Percentiles rank a stretch among this genome's conserved stretches.
phyloP scores from a whole-genome alignment of 1,140 invertebrate genomes.

The Metaphire vulgaris region DNA sequence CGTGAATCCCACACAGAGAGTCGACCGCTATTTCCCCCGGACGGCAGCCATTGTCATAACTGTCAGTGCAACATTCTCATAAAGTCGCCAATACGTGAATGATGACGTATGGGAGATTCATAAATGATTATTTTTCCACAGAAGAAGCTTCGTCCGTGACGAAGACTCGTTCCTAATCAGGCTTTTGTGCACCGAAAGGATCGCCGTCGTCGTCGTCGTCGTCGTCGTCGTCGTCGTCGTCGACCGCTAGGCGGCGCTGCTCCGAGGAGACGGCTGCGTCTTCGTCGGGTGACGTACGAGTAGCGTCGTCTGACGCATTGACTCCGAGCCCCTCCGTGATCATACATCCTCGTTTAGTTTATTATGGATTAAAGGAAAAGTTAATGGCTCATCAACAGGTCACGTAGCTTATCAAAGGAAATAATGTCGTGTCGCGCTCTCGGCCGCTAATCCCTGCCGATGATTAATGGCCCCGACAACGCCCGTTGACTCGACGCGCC shows the following conservation, averaged over 20 bases:
- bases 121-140: neutral
- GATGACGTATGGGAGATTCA: constrained; percentile 1
- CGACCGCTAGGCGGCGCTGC: neutral
- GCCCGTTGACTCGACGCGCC: no score
- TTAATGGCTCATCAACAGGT: constrained; percentile 1
- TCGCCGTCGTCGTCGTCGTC: no score
- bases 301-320: neutral
- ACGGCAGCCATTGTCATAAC: neutral
- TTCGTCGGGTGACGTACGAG: neutral
- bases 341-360: constrained; percentile 1
- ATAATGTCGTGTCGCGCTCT: neutral
- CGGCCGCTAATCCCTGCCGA: neutral
- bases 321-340: neutral
- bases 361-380: constrained; percentile 3
- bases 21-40: no score
- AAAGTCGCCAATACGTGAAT: neutral
- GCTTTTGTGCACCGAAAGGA: neutral
- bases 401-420: neutral
- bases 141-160: neutral
- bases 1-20: no score
- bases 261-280: no score
- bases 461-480: neutral
- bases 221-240: no score
- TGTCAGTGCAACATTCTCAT: neutral
- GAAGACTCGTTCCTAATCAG: neutral